Evolutionary conservation across 2,113 vertebrate species (phyloP).

Genomic region (Chroicocephalus ridibundus): DNA sequence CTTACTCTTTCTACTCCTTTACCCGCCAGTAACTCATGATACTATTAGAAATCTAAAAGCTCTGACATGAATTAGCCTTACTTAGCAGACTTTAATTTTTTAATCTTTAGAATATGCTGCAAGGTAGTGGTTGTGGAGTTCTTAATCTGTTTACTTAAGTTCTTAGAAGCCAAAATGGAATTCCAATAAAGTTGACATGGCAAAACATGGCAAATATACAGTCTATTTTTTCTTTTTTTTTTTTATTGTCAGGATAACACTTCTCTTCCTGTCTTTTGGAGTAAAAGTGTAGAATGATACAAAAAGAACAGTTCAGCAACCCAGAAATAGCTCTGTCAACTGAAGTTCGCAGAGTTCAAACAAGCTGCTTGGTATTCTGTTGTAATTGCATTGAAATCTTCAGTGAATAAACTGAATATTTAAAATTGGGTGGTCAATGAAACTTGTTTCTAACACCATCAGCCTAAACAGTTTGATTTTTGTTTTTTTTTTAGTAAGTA

Average conservation of each 20-base stretch:
- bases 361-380: background rate
- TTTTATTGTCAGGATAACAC: background rate
- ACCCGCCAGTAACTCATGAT: slow-evolving; percentile 45
- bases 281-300: background rate
- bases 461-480: background rate
- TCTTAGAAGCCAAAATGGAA: slow-evolving; percentile 30
- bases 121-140: background rate
- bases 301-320: background rate
- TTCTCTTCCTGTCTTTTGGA: background rate
- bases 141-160: slow-evolving; percentile 49
- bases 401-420: background rate
- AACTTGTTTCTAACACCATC: background rate
- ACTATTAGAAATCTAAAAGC: slow-evolving; percentile 62
- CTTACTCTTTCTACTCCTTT: slow-evolving; percentile 80
- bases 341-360: background rate
- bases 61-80: slow-evolving; percentile 68
- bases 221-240: background rate
- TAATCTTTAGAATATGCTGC: slow-evolving; percentile 59
- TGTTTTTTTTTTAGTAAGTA: background rate
- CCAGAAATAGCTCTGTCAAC: background rate
- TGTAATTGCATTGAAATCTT: background rate
- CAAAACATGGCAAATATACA: background rate
- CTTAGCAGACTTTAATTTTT: slow-evolving; percentile 68
- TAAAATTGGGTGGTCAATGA: background rate
- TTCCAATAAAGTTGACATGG: background rate